phyloP scores from a whole-genome alignment of 2,797 vertebrate species.

The Cynodonichthys magdalenae region DNA sequence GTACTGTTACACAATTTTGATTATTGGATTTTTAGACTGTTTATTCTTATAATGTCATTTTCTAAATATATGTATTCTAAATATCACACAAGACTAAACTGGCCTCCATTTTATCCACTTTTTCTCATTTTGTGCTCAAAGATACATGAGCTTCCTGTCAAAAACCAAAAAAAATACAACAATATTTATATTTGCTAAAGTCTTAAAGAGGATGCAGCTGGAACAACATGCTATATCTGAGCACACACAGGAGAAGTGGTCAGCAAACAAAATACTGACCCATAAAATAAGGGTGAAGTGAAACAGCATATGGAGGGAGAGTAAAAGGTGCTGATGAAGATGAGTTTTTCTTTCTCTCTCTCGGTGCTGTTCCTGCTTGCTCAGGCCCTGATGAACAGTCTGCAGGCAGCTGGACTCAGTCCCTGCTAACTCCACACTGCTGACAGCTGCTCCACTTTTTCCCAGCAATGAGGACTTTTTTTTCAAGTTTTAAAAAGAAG shows the following conservation, averaged over 20 bases:
- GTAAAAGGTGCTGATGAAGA: conserved; percentile 31
- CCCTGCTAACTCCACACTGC: conserved; percentile 42
- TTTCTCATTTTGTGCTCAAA: no score
- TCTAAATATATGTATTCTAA: no score
- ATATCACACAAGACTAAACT: no score
- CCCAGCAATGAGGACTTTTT: conserved; percentile 5
- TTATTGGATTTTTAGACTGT: no score
- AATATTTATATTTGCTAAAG: no score
- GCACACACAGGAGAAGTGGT: background rate
- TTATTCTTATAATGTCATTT: no score
- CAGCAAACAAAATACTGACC: conserved; percentile 4
- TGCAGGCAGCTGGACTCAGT: conserved; percentile 64
- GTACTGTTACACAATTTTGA: no score
- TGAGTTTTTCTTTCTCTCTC: conserved; percentile 14
- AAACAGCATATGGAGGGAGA: conserved; percentile 26
- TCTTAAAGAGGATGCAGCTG: background rate
- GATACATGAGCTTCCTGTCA: no score
- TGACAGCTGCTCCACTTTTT: conserved; percentile 47
- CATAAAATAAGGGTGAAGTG: conserved; percentile 18
- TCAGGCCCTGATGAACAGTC: conserved; percentile 54
- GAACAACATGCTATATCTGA: background rate
- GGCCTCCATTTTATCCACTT: no score
- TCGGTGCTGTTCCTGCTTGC: conserved; percentile 45
- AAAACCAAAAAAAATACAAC: no score
- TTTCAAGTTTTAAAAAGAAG: conserved; percentile 5